Evolutionary conservation across 2,888 invertebrate species (phyloP).

Genomic region (Xanthorhoe spadicearia): DNA sequence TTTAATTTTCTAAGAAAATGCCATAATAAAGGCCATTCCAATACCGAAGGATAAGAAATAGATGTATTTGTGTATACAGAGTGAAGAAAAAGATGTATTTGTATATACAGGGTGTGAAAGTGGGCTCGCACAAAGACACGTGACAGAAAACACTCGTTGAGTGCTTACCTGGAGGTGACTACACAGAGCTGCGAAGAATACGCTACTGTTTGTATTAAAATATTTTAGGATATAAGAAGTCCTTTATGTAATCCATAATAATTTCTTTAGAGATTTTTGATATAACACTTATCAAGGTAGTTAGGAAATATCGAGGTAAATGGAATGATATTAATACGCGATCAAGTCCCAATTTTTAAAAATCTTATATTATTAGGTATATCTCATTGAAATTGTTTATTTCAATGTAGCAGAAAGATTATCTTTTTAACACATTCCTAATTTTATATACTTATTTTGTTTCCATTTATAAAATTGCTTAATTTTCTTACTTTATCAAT

Average conservation of each 20-base stretch:
- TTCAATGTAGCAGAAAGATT: no score
- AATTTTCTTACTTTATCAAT: no score
- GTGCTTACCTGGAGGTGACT: slow-evolving; percentile 30
- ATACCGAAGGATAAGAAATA: slow-evolving; percentile 15
- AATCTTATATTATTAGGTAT: no score
- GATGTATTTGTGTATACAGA: slow-evolving; percentile 17
- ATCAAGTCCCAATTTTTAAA: no score
- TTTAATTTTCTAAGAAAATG: neutral
- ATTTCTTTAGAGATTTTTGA: neutral
- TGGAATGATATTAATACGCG: no score
- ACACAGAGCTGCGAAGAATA: slow-evolving; percentile 22
- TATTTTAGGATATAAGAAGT: neutral
- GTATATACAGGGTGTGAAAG: slow-evolving; percentile 25
- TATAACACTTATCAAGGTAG: no score
- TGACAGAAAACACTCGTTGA: slow-evolving; percentile 38
- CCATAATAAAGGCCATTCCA: neutral
- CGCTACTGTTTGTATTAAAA: neutral
- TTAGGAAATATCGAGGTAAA: no score
- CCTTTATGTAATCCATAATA: neutral
- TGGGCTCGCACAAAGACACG: slow-evolving; percentile 33
- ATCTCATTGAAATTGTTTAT: no score
- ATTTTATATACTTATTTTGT: no score
- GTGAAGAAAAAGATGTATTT: no score
- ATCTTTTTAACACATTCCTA: no score
- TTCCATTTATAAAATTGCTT: no score